These are phyloP conservation scores for Drosophila pseudotalamancana DNA, from an alignment of 2,888 invertebrate genomes.

Conservation along the genomic window DNA sequence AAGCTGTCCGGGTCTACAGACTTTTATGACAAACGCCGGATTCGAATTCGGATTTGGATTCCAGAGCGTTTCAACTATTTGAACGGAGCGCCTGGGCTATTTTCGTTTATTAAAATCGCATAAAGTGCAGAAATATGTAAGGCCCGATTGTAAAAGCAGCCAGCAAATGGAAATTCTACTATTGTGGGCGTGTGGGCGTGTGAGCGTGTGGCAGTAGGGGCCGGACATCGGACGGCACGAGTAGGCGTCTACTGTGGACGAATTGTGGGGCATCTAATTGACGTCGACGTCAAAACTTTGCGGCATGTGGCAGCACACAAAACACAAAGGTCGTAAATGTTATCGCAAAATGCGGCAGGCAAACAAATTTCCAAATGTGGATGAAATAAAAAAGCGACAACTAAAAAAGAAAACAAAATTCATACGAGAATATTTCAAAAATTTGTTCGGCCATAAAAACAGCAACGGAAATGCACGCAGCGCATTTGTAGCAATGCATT, in stretches of 20 bases:
- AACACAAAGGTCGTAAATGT: slow-evolving; percentile 70
- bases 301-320: slow-evolving; percentile 50
- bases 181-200: slow-evolving; percentile 40
- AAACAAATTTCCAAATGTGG: slow-evolving; percentile 68
- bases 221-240: slow-evolving; percentile 1
- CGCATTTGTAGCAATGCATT: slow-evolving; percentile 26
- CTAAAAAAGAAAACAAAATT: slow-evolving; percentile 20
- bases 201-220: slow-evolving; percentile 10
- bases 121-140: slow-evolving; percentile 77
- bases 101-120: slow-evolving; percentile 78
- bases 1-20: slow-evolving; percentile 54
- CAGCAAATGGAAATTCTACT: slow-evolving; percentile 52
- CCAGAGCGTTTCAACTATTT: slow-evolving; percentile 54
- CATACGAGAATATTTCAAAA: slow-evolving; percentile 50
- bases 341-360: slow-evolving; percentile 69
- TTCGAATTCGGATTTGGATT: slow-evolving; percentile 42
- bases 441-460: slow-evolving; percentile 50
- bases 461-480: slow-evolving; percentile 44
- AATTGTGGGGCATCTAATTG: slow-evolving; percentile 65
- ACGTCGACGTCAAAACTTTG: slow-evolving; percentile 60
- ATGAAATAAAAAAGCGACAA: slow-evolving; percentile 16
- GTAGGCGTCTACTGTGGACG: slow-evolving; percentile 18
- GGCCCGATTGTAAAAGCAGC: slow-evolving; percentile 58
- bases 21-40: slow-evolving; percentile 64
- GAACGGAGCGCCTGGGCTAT: slow-evolving; percentile 42